Evolutionary conservation across 2,113 vertebrate species (phyloP).

Genomic region (Nematolebias whitei): DNA sequence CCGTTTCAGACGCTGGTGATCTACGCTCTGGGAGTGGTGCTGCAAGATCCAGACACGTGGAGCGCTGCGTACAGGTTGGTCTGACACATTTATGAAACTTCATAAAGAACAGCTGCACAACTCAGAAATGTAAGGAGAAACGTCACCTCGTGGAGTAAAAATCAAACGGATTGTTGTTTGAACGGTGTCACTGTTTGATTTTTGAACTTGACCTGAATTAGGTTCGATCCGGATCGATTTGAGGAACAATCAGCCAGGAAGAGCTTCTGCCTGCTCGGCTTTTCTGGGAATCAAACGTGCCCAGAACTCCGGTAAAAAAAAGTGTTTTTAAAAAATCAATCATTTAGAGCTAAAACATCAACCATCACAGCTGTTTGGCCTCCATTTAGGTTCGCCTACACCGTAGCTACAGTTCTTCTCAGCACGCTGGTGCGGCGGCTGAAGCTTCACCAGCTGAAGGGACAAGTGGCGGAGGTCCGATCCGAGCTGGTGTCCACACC

Average conservation of each 20-base stretch:
- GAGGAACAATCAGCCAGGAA: conserved; percentile 83
- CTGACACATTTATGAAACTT: too few relatives aligned
- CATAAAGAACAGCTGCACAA: too few relatives aligned
- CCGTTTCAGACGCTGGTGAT: conserved; percentile 89
- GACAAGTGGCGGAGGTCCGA: conserved; percentile 88
- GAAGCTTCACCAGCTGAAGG: conserved; percentile 82
- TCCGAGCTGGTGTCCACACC: conserved; percentile 92
- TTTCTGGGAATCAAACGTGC: conserved; percentile 91
- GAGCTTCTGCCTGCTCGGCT: conserved; percentile 90
- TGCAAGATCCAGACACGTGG: conserved; percentile 91
- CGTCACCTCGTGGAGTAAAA: neutral
- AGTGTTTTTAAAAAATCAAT: too few relatives aligned
- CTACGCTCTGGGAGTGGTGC: conserved; percentile 92
- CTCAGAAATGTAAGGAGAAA: too few relatives aligned
- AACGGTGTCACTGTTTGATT: neutral
- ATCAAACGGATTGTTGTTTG: neutral
- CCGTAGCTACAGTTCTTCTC: conserved; percentile 87
- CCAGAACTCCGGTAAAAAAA: conserved; percentile 88
- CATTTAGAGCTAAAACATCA: neutral
- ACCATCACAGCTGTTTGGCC: neutral
- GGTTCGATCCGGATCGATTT: conserved; percentile 93
- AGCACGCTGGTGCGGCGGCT: conserved; percentile 85
- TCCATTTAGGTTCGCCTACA: conserved; percentile 88
- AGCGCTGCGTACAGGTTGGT: conserved; percentile 85
- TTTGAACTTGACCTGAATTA: conserved; percentile 49